Conservation (phyloP, 2,888 invertebrate species). For the Aphrophora alni region DNA sequence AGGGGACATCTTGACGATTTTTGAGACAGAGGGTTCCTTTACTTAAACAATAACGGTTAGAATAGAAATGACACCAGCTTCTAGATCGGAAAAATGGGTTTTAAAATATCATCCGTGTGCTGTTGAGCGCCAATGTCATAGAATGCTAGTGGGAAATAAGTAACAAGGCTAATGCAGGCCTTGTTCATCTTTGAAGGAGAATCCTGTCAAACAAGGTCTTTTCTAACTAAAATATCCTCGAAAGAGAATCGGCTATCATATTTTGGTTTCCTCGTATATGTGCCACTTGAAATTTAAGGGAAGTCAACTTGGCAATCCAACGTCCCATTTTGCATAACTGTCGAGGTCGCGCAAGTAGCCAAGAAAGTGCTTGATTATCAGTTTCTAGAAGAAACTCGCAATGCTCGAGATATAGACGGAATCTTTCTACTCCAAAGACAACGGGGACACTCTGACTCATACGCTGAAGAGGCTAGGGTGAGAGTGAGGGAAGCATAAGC, state of each 20-base stretch:
- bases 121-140: no score
- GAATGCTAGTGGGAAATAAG: no score
- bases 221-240: not conserved
- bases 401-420: not conserved
- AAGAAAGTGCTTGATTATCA: constrained; percentile 10
- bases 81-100: no score
- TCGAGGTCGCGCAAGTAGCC: not conserved
- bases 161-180: no score
- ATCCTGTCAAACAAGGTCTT: no score
- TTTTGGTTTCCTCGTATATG: not conserved
- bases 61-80: no score
- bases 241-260: not conserved
- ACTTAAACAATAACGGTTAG: no score
- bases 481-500: not conserved
- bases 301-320: not conserved
- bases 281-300: not conserved
- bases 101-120: no score
- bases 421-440: not conserved
- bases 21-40: no score
- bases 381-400: not conserved
- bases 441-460: constrained; percentile 7
- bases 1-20: not conserved
- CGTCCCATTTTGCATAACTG: not conserved
- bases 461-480: not conserved
- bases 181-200: no score